Base-by-base conservation (phyloP, 2,113 vertebrate genomes). In the Psilopsiagon aurifrons region DNA sequence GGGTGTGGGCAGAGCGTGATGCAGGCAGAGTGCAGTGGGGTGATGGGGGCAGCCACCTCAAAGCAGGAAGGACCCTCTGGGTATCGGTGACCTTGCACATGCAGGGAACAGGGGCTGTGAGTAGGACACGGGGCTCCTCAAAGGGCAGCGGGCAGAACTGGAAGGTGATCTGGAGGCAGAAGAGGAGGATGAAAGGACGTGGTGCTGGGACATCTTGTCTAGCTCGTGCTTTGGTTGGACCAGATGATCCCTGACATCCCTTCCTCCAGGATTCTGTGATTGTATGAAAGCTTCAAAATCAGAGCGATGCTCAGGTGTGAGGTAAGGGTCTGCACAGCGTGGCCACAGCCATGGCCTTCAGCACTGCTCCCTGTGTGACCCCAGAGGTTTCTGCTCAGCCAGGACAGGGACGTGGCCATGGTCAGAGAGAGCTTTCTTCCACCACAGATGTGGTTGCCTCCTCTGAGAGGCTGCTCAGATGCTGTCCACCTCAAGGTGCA, bases 81-180 rank as follows among this genome's bases (percentile, higher is more conserved):
- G 39, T 62, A 41, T 11, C 0, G 0, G 17, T 25, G 47, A 31
- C 25, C 55, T 10, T 11, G 10, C 9, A 9, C 16, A 1, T 1
- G 7, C 11, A 6, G 52, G 79, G 66, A 9, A 0, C 31, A 7
- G 41, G 33, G 52, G 13, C 60, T 24, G 17, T 2, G 2, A 29
- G 44, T 54, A 55, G 71, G 55, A 28, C 4, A 2, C 0, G 5
- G 24, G 47, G 20, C 57, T 14, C 41, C 78, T 22, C 70, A 5
- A 17, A 4, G 28, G 41, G 13, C 33, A 44, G 68, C 1, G 0
- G 54, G 33, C 44, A 8, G 59, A 37, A 9, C n/a, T 88, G 86
- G 46, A 5, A 17, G n/a, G 6, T 44, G 76, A 2, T 57, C 10
- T 13, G 43, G 54, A 63, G 68, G 49, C 69, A 74, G 88, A 88